These are phyloP conservation scores for Camelus bactrianus DNA, from an alignment of 2,113 vertebrate species.

Conservation along the genomic window DNA sequence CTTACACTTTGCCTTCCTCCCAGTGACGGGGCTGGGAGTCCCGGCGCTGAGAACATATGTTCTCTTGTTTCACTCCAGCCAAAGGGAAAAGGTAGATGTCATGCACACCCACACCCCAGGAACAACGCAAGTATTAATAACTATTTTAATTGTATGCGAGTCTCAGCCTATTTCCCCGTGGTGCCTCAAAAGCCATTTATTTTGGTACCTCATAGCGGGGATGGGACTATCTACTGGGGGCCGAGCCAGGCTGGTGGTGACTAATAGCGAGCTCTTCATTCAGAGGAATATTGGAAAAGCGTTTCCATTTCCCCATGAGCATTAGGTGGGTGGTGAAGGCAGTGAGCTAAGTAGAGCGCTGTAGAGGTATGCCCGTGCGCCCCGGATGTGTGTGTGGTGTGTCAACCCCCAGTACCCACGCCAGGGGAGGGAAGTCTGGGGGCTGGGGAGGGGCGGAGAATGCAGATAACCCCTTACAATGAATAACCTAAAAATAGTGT, in stretches of 20 bases:
- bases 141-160: constrained; percentile 61
- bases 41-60: neutral
- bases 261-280: constrained; percentile 71
- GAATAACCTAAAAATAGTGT: constrained; percentile 67
- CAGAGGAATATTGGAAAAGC: neutral
- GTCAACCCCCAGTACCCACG: neutral
- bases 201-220: constrained; percentile 22
- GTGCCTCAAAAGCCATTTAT: constrained; percentile 69
- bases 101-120: constrained; percentile 33
- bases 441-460: constrained; percentile 8
- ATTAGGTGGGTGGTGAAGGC: constrained; percentile 58
- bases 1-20: neutral
- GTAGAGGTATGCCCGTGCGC: neutral
- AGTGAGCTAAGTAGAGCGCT: constrained; percentile 49
- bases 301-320: neutral
- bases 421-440: neutral
- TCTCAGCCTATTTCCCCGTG: constrained; percentile 51
- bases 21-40: neutral
- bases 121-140: constrained; percentile 66
- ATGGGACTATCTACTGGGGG: neutral
- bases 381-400: neutral
- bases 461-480: constrained; percentile 44
- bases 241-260: constrained; percentile 61
- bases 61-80: constrained; percentile 63
- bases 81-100: constrained; percentile 69